Evolutionary conservation across 2,888 invertebrate genomes (phyloP), one percentile per base, ranked within the genome.

Genomic region (Lasioglossum calceatum): DNA sequence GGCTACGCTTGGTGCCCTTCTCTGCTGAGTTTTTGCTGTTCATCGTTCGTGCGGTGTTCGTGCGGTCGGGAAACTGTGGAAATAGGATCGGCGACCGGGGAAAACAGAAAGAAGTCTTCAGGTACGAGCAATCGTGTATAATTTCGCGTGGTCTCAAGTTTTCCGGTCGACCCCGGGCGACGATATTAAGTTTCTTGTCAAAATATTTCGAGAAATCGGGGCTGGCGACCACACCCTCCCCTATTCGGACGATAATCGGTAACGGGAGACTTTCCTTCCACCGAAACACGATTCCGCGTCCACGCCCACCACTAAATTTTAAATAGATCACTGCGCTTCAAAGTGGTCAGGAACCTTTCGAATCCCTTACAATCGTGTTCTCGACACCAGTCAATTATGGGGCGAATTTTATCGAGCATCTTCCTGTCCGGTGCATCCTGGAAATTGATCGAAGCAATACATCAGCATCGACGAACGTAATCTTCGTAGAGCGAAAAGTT

Each of bases 221-320:
- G 74, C 44, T 76, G 81, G 82, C 78, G 27, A 72, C 44, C 82
- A 85, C 85, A 85, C 87, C 90, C 86, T 86, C 84, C 82, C 84
- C 85, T 87, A 90, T 91, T 91, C 77, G 89, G 91, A 90, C 93
- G 93, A 92, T 94, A 94, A 95, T 94, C 94, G 93, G 95, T 94
- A 95, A 95, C 90, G 82, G 80, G 94, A 95, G 93, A 94, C 91
- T 92, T 92, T 92, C 91, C 91, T 91, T 89, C 71, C 77, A 79
- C 54, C 78, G 92, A 90, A 91, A 92, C 81, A 86, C 71, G 91
- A 92, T 79, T 84, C 88, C 74, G 12, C 84, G 36, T 70, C 81
- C 86, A 91, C 87, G 85, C 89, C 90, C 70, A 77, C 44, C 81
- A 71, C 67, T 78, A 74, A 72, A 80, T 44, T 86, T 58, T 36